Percentiles rank a stretch among this genome's conserved stretches.
Conservation (phyloP, 2,113 vertebrate species). For the Austrofundulus limnaeus region DNA sequence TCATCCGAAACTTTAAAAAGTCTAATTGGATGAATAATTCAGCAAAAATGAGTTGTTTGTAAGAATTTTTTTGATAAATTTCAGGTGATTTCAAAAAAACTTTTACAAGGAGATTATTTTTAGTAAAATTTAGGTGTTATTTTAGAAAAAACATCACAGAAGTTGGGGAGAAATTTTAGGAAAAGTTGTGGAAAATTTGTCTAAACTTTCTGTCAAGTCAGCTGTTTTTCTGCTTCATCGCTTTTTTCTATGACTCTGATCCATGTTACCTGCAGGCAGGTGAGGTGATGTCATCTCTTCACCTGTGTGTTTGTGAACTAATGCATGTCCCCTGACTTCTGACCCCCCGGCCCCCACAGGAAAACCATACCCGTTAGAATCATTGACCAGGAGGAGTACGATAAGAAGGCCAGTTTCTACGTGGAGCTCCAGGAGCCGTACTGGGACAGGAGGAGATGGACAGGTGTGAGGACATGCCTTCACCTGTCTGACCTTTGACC, state of each 20-base stretch:
- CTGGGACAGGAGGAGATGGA: conserved; percentile 90
- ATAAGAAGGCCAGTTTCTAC: conserved; percentile 94
- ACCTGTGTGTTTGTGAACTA: conserved; percentile 68
- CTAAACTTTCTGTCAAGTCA: too few species aligned
- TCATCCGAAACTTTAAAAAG: too few species aligned
- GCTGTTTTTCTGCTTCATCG: background rate
- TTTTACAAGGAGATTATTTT: background rate
- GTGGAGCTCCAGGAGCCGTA: conserved; percentile 91
- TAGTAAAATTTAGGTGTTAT: too few species aligned
- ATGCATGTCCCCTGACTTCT: conserved; percentile 44
- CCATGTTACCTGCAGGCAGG: conserved; percentile 12
- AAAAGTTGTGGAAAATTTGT: too few species aligned
- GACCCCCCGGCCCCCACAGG: conserved; percentile 77
- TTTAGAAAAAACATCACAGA: too few species aligned
- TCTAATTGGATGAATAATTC: too few species aligned
- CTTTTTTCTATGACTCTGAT: background rate
- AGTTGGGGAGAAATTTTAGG: too few species aligned
- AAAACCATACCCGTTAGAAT: conserved; percentile 92
- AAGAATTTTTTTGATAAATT: too few species aligned
- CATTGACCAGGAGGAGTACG: conserved; percentile 93
- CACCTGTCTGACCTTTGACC: conserved; percentile 70
- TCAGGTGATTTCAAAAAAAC: too few species aligned
- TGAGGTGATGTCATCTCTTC: background rate
- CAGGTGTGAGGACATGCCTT: conserved; percentile 86
- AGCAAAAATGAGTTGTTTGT: too few species aligned